Evolutionary conservation across 2,888 invertebrate genomes (phyloP).

Genomic region (Aleiodes testaceus): DNA sequence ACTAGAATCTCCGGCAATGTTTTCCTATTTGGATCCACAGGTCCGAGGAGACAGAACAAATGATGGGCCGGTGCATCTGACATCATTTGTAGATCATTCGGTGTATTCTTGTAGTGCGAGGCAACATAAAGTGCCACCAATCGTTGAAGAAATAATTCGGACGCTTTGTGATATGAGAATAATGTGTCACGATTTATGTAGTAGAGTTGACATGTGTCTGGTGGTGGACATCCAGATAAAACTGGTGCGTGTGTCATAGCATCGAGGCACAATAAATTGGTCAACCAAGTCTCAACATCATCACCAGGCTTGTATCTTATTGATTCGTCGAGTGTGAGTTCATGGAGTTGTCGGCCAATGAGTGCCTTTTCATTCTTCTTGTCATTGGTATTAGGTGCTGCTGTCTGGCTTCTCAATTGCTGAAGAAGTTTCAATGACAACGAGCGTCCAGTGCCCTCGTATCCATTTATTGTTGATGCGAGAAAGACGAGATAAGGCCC

Average conservation of each 20-base stretch:
- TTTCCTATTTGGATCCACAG: conserved; percentile 82
- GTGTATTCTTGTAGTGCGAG: conserved; percentile 95
- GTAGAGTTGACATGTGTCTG: conserved; percentile 90
- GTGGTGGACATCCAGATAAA: conserved; percentile 89
- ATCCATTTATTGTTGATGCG: conserved; percentile 97
- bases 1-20: conserved; percentile 93
- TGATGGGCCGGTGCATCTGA: conserved; percentile 99
- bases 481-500: conserved; percentile 95
- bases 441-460: conserved; percentile 98
- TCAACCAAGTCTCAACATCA: conserved; percentile 92
- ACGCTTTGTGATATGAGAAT: conserved; percentile 96
- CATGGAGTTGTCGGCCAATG: conserved; percentile 75
- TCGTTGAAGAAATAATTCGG: conserved; percentile 92
- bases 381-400: conserved; percentile 75
- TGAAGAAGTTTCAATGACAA: conserved; percentile 95
- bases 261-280: conserved; percentile 92
- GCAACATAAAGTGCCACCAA: conserved; percentile 95
- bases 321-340: conserved; percentile 89
- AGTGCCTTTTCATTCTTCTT: conserved; percentile 73
- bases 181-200: conserved; percentile 93
- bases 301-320: conserved; percentile 91
- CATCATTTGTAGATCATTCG: conserved; percentile 98
- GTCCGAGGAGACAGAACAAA: conserved; percentile 94
- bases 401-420: conserved; percentile 82
- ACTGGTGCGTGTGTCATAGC: conserved; percentile 81